Percentiles rank a stretch among this genome's conserved stretches.
Conservation (phyloP, 2,888 invertebrate genomes). For the Globia sparganii region DNA sequence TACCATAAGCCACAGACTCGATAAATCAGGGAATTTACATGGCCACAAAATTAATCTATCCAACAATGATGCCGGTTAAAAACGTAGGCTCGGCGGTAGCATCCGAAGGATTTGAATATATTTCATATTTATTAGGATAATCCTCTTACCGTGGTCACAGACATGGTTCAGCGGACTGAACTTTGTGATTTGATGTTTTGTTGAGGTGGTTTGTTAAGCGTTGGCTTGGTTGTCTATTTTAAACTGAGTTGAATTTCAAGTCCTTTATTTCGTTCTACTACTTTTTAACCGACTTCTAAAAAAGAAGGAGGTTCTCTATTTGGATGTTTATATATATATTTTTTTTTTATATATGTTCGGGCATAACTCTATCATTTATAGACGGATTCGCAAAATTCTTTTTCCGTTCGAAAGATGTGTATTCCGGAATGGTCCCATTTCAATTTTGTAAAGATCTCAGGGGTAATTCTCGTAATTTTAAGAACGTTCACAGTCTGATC, state of each 20-base stretch:
- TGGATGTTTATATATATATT: no score
- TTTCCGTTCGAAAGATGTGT: no score
- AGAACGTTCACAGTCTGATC: no score
- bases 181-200: slow-evolving; percentile 67
- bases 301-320: no score
- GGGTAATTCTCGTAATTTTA: no score
- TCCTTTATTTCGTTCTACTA: not conserved
- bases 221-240: slow-evolving; percentile 18
- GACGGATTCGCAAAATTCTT: no score
- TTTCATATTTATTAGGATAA: slow-evolving; percentile 86
- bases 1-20: slow-evolving; percentile 42
- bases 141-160: slow-evolving; percentile 78
- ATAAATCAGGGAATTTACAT: slow-evolving; percentile 70
- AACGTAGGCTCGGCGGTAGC: slow-evolving; percentile 67
- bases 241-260: not conserved
- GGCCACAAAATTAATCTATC: slow-evolving; percentile 66
- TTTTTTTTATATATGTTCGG: no score
- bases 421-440: no score
- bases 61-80: slow-evolving; percentile 69
- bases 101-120: slow-evolving; percentile 77
- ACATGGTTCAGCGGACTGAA: slow-evolving; percentile 68
- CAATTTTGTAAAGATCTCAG: no score
- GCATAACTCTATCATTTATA: no score
- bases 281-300: no score
- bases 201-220: slow-evolving; percentile 64